Evolutionary conservation across 2,888 invertebrate species (phyloP).

Genomic region (Pachycephus smyrnensis): DNA sequence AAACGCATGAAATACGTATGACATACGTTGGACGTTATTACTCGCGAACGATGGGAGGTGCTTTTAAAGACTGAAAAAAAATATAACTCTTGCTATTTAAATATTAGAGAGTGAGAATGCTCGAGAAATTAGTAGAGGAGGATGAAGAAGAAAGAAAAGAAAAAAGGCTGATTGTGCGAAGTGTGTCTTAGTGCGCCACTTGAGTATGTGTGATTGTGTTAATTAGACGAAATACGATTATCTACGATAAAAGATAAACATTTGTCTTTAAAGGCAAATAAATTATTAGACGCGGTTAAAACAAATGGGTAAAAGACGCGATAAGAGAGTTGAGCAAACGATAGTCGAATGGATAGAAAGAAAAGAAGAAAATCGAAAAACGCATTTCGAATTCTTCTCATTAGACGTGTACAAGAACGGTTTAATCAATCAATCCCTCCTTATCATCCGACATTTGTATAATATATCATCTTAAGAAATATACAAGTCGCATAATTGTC

Average conservation of each 20-base stretch:
- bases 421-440: conserved; percentile 33
- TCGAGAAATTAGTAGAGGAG: neutral
- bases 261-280: neutral
- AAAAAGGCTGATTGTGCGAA: neutral
- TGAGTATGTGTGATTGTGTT: neutral
- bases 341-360: neutral
- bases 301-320: neutral
- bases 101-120: neutral
- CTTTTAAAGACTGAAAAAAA: conserved; percentile 44
- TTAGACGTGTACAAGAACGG: neutral
- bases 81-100: neutral
- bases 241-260: neutral
- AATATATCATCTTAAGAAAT: conserved; percentile 18
- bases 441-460: conserved; percentile 29
- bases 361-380: neutral
- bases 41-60: conserved; percentile 29
- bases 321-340: neutral
- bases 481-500: conserved; percentile 16
- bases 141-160: neutral
- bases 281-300: neutral
- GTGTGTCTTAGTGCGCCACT: neutral
- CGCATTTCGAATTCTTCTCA: neutral
- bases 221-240: neutral
- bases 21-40: neutral
- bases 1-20: neutral